Evolutionary conservation across 1,140 invertebrate species (phyloP), one percentile per base, ranked within the genome.

Genomic region (Cepaea nemoralis): DNA sequence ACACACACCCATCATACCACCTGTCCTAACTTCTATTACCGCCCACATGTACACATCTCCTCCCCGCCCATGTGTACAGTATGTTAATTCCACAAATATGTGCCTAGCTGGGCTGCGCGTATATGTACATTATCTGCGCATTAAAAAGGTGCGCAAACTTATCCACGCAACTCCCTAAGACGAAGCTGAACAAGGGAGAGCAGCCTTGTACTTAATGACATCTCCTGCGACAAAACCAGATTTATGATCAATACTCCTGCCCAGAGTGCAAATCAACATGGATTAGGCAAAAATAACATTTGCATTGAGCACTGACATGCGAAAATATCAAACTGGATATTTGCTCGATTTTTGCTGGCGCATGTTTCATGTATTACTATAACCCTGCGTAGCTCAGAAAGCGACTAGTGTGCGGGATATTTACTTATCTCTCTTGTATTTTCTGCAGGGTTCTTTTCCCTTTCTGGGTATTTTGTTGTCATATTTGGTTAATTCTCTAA

Each of bases 271-370:
- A 63, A 63, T 63, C 59, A 63, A 63, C 59, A 63, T 27, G 59
- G 59, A 63, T 63, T 63, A 63, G 59, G 59, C 59, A 31, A 63
- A 63, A 63, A 63, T 63, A 63, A 63, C 59, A 63, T 63, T 63
- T 63, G 59, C 59, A 31, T 27, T 63, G n/a, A 63, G 59, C 59
- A 31, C n/a, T 63, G 27, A 63, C 59, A 63, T 63, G 59, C 1
- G 59, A 63, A 63, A 63, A 63, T 63, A 63, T 31, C 59, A 31
- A 63, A 63, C 50, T 55, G 16, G 3, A 14, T 55, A 55, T 55
- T 55, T 55, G 50, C 50, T 55, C 50, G 50, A 10, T 55, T 55
- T 55, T 24, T 55, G 5, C 50, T 55, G 3, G 50, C 19, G 50
- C 50, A 55, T 19, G 50, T 55, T 24, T 8, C 50, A 24, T 22